These are phyloP conservation scores for Oceanites oceanicus DNA, from an alignment of 2,113 vertebrate species.

Conservation along the genomic window DNA sequence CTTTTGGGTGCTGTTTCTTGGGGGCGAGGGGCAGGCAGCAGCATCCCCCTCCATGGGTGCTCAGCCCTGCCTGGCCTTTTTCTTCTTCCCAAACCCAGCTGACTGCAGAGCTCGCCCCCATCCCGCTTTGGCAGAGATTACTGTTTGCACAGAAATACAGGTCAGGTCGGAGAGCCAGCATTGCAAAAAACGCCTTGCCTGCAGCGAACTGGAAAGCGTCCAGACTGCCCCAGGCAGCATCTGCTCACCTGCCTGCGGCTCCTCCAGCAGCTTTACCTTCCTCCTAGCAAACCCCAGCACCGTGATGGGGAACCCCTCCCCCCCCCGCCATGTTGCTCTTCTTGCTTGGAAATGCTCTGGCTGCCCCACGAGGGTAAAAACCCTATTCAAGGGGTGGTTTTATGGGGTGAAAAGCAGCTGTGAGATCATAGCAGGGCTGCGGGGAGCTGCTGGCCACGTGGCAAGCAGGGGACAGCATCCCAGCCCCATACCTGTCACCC, in stretches of 20 bases:
- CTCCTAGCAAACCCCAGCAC: not conserved
- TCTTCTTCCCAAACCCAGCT: not conserved
- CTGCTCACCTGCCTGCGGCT: not conserved
- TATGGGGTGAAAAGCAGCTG: not conserved
- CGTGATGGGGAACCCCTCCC: not conserved
- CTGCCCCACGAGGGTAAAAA: not conserved
- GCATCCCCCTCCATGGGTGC: not conserved
- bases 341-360: not conserved
- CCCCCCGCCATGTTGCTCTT: fast-evolving
- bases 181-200: not conserved
- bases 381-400: not conserved
- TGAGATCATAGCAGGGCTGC: fast-evolving
- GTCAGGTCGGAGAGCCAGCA: not conserved
- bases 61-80: not conserved
- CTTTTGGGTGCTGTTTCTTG: not conserved
- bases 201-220: not conserved
- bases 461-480: not conserved
- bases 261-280: not conserved
- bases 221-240: not conserved
- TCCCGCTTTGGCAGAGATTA: not conserved
- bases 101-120: fast-evolving
- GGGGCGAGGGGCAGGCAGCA: not conserved
- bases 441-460: not conserved
- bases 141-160: not conserved
- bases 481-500: not conserved